These are phyloP conservation scores for Tragelaphus imberbis DNA, from an alignment of 2,113 vertebrate species.

Conservation along the genomic window DNA sequence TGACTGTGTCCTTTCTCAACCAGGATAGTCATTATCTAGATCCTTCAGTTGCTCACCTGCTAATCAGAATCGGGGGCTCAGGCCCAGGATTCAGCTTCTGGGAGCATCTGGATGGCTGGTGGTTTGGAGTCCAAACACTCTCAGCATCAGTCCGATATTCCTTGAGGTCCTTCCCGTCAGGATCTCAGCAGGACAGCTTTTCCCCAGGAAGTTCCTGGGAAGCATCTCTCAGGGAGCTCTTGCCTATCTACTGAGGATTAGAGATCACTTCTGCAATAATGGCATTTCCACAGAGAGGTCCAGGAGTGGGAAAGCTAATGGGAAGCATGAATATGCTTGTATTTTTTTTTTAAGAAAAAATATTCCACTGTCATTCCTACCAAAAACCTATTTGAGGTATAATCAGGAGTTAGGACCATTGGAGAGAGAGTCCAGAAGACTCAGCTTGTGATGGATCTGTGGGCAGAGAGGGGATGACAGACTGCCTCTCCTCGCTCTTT, in stretches of 20 bases:
- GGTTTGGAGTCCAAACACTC: neutral
- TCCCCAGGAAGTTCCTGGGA: neutral
- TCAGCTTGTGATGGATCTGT: neutral
- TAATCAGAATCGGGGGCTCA: neutral
- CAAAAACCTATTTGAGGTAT: conserved; percentile 1
- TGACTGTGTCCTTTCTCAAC: neutral
- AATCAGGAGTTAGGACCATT: neutral
- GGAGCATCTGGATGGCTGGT: neutral
- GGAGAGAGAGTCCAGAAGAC: neutral
- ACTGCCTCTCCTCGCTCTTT: neutral
- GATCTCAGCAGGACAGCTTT: neutral
- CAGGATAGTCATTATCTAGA: neutral
- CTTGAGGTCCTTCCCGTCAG: neutral
- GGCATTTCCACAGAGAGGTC: neutral
- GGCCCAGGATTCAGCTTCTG: neutral
- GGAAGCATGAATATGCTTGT: neutral
- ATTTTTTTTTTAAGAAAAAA: neutral
- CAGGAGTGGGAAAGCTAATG: conserved; percentile 46
- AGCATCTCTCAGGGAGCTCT: neutral
- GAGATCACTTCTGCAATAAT: neutral
- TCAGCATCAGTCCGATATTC: neutral
- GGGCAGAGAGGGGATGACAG: neutral
- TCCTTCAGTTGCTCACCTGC: neutral
- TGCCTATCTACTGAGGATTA: neutral
- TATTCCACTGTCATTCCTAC: neutral